phyloP scores from a whole-genome alignment of 2,888 invertebrate species.

The Apodemia duryi region DNA sequence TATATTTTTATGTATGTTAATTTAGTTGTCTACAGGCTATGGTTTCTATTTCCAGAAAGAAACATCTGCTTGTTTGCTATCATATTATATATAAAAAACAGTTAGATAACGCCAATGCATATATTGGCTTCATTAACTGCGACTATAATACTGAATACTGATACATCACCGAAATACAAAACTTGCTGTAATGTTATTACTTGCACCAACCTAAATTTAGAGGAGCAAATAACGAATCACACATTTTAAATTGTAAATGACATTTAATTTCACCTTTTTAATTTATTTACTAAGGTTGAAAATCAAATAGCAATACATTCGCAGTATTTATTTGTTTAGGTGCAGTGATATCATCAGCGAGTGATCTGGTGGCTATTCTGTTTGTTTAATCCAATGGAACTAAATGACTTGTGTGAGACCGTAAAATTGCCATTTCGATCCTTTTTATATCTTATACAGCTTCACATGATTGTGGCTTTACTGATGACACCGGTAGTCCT shows the following conservation, averaged over 20 bases:
- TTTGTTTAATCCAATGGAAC: constrained; percentile 44
- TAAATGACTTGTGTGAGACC: constrained; percentile 36
- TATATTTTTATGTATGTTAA: no score
- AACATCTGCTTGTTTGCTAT: no score
- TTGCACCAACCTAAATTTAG: constrained; percentile 23
- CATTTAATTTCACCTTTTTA: constrained; percentile 25
- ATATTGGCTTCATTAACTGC: no score
- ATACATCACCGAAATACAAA: no score
- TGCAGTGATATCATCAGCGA: constrained; percentile 53
- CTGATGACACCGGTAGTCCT: not conserved
- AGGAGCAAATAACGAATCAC: constrained; percentile 33
- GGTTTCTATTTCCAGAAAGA: no score
- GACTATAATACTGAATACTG: no score
- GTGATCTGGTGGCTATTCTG: constrained; percentile 37
- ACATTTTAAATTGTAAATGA: constrained; percentile 26
- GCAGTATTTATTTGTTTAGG: constrained; percentile 54
- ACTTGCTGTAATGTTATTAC: constrained; percentile 20
- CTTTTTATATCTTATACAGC: not conserved
- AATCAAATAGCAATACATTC: constrained; percentile 18
- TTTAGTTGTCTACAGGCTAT: no score
- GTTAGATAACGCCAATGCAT: no score
- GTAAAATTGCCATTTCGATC: constrained; percentile 1
- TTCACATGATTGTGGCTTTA: not conserved
- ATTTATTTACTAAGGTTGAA: constrained; percentile 18
- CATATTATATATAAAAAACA: no score